phyloP scores from a whole-genome alignment of 1,140 invertebrate genomes.

The Anastatus disparis region DNA sequence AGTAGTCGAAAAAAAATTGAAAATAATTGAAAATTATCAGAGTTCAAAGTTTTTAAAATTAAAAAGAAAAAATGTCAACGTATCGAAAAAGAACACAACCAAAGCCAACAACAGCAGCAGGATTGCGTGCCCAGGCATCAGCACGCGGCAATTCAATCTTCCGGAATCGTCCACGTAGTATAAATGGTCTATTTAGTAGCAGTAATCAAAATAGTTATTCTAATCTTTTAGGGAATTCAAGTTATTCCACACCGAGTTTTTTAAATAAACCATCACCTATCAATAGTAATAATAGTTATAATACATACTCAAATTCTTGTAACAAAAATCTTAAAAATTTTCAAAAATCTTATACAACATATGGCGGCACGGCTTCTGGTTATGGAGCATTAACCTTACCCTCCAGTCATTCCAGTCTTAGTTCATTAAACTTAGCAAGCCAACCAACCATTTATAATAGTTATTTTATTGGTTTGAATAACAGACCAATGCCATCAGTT shows the following conservation, averaged over 20 bases:
- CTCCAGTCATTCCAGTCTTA: conserved; percentile 51
- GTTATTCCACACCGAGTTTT: conserved; percentile 49
- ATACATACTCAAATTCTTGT: conserved; percentile 56
- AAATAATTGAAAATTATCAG: background rate
- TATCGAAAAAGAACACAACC: conserved; percentile 62
- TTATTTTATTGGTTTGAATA: conserved; percentile 53
- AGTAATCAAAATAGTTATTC: conserved; percentile 58
- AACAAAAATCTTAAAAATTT: conserved; percentile 67
- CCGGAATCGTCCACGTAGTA: conserved; percentile 64
- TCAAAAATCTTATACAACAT: conserved; percentile 64
- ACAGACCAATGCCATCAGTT: conserved; percentile 38
- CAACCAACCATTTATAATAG: conserved; percentile 68
- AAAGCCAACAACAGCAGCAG: conserved; percentile 64
- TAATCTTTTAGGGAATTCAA: conserved; percentile 52
- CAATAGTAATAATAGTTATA: conserved; percentile 44
- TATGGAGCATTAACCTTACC: conserved; percentile 72
- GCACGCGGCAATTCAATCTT: conserved; percentile 65
- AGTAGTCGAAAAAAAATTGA: background rate
- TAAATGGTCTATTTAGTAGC: conserved; percentile 58
- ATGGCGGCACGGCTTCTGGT: conserved; percentile 73
- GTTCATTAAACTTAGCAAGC: conserved; percentile 67
- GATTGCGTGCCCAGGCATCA: conserved; percentile 63
- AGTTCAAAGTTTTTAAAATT: background rate
- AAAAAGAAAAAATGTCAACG: conserved; percentile 53
- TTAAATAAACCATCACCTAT: conserved; percentile 46